These are phyloP conservation scores for Panurus biarmicus DNA, from an alignment of 2,113 vertebrate genomes.

Conservation along the genomic window DNA sequence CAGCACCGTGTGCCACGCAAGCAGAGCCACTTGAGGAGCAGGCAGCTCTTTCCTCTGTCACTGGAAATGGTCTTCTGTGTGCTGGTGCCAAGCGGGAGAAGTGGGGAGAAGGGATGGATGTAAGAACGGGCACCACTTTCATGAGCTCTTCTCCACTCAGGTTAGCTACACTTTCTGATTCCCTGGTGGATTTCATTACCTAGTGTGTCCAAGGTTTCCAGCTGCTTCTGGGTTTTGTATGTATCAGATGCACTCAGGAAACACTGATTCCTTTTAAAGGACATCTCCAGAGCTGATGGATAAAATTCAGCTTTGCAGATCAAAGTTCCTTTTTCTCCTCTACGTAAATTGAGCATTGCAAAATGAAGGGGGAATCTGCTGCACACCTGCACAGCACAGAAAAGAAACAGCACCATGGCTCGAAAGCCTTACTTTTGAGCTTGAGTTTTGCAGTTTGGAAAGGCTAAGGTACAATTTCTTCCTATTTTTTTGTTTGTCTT, in stretches of 20 bases:
- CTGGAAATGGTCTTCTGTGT: not conserved
- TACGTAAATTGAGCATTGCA: not conserved
- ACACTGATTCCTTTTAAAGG: not conserved
- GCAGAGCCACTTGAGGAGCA: not conserved
- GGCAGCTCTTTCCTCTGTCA: not conserved
- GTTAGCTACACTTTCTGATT: not conserved
- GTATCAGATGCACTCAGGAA: not conserved
- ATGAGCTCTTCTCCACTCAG: not conserved
- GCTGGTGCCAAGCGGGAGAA: not conserved
- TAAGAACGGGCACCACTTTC: not conserved
- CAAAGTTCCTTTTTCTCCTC: not conserved
- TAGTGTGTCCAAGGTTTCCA: not conserved
- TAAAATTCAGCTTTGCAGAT: not conserved
- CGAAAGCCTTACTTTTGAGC: not conserved
- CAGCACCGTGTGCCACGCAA: not conserved
- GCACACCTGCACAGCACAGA: not conserved
- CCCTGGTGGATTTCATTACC: not conserved
- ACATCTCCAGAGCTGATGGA: not conserved
- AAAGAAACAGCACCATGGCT: not conserved
- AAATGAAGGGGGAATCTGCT: not conserved
- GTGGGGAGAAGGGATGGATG: not conserved
- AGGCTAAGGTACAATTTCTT: not conserved
- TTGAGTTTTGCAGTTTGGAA: not conserved
- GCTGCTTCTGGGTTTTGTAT: not conserved
- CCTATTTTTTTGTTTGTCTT: not conserved